Conservation (phyloP, 2,113 vertebrate genomes). For the Bujurquina vittata region DNA sequence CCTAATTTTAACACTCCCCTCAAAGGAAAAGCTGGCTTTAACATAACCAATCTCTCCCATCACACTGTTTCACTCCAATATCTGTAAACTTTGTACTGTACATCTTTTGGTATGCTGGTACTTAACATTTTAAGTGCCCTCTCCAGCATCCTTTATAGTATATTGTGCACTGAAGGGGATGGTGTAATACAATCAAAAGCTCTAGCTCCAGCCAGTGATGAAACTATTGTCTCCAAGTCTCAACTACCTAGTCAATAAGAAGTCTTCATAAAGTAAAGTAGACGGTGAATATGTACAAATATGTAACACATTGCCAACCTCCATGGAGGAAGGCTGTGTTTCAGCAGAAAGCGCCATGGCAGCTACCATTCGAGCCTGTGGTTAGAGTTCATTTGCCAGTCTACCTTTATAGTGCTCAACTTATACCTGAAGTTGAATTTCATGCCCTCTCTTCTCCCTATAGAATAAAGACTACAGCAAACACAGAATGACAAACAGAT, state of each 20-base stretch:
- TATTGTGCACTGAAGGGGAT: neutral
- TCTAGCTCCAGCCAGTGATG: neutral
- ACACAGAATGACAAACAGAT: neutral
- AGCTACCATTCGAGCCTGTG: neutral
- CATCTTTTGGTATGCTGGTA: neutral
- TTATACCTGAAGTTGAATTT: neutral
- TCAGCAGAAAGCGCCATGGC: neutral
- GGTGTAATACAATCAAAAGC: neutral
- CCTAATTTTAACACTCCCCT: constrained; percentile 22
- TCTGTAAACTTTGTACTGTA: neutral
- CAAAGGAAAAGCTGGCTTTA: neutral
- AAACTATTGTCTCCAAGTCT: neutral
- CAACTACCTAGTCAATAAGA: neutral
- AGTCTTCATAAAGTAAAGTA: neutral
- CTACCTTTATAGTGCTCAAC: neutral
- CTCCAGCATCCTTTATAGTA: neutral
- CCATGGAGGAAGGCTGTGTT: neutral
- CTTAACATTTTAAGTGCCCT: neutral
- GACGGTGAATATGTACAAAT: neutral
- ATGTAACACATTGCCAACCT: neutral
- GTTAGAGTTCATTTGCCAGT: neutral
- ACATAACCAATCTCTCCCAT: neutral
- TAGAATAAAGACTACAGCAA: neutral
- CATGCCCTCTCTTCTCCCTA: neutral
- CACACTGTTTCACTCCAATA: neutral